Evolutionary conservation across 2,888 invertebrate species (phyloP), one percentile per base, ranked within the genome.

Genomic region (Galeopsomyia nigrocyanea): DNA sequence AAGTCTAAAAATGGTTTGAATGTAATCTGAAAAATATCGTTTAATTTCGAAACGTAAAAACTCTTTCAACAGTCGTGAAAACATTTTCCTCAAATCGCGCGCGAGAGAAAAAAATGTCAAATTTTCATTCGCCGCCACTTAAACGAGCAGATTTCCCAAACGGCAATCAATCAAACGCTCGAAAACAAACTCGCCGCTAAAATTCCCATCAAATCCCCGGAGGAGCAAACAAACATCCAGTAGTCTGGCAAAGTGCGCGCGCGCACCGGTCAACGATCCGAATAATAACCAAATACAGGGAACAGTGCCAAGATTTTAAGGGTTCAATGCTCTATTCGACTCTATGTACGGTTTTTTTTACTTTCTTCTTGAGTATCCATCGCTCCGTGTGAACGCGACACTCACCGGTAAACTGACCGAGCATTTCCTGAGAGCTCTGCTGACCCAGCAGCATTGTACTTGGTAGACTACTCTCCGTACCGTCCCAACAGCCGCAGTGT

Each of bases 401-500:
- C 79, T 67, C 72, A 86, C 86, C 86, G 71, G 83, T 81, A 68
- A 86, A 85, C 65, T 84, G 83, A 78, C 80, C 82, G 75, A 84
- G 81, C 77, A 85, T 82, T 77, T 86, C 86, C 76, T 86, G 86
- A 49, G 85, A 83, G 75, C 82, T 84, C 80, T 86, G 86, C 77
- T 85, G 86, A 74, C 86, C 85, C 75, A 86, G 77, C 79, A 86
- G 74, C 85, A 86, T 85, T 66, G 85, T 85, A 73, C 81, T 86
- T 31, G 86, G 85, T 77, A 86, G 80, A 77, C 79, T 83, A 31
- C 82, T 80, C 75, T 86, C 86, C 39, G 85, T 83, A 74, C 82
- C 82, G 68, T 86, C 86, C 86, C 86, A 86, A 75, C 85, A 84
- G 69, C 81, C 80, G 73, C 84, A 84, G 78, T 84, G 85, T 57